These are phyloP conservation scores for Corythornis vintsioides DNA, from an alignment of 2,113 vertebrate species.

Conservation along the genomic window DNA sequence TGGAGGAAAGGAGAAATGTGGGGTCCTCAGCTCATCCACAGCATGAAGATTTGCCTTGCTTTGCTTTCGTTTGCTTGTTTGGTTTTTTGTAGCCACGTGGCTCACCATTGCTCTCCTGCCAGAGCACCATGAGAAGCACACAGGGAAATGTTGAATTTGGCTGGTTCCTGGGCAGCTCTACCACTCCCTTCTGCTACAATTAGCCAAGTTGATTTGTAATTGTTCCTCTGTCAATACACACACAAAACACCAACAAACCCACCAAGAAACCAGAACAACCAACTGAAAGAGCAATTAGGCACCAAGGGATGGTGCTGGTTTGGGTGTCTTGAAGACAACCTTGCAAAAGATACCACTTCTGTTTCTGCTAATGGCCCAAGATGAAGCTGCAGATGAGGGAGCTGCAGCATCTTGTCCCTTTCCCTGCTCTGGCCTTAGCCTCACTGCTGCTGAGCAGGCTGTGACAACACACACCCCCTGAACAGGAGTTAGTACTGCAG, in stretches of 20 bases:
- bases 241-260: no score
- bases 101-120: background rate
- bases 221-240: background rate
- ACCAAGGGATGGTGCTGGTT: background rate
- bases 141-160: background rate
- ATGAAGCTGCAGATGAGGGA: background rate
- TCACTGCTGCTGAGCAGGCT: background rate
- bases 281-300: background rate
- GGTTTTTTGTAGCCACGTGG: background rate
- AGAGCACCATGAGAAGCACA: background rate
- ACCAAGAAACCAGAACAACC: no score
- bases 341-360: background rate
- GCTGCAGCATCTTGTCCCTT: background rate
- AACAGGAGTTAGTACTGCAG: background rate
- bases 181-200: constrained; percentile 6
- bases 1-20: background rate
- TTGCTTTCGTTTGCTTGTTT: no score
- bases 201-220: background rate
- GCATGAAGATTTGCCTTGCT: background rate
- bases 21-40: background rate
- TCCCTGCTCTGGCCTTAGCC: background rate
- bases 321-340: background rate
- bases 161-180: background rate
- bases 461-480: background rate
- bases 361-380: background rate